These are phyloP conservation scores for Nycticebus coucang DNA, from an alignment of 2,113 vertebrate species.

Conservation along the genomic window DNA sequence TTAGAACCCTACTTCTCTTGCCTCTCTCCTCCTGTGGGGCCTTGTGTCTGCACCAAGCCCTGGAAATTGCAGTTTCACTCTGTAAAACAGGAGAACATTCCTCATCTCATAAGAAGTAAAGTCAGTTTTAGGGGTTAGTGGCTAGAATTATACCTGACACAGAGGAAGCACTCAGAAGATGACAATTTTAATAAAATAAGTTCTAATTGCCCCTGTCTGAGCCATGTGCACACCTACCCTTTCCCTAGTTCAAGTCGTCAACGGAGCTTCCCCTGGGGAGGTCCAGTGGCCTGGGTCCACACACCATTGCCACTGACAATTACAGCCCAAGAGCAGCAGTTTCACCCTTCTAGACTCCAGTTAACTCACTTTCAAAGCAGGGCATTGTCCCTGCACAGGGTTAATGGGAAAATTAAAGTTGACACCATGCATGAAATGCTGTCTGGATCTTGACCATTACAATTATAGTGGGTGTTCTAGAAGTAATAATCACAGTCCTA, in stretches of 20 bases:
- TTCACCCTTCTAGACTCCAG: neutral
- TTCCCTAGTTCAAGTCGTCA: neutral
- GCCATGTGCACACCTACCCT: neutral
- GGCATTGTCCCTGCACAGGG: accelerated
- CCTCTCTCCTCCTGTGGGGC: neutral
- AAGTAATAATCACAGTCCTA: neutral
- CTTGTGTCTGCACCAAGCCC: too few relatives aligned
- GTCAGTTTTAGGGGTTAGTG: accelerated
- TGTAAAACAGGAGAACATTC: accelerated
- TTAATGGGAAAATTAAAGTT: neutral
- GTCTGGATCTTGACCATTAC: neutral
- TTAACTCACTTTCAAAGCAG: neutral
- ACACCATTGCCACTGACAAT: accelerated
- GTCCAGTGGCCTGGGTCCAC: accelerated
- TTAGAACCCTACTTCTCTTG: neutral
- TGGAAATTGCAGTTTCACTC: accelerated
- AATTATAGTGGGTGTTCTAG: neutral
- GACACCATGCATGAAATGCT: neutral
- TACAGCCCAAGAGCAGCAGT: accelerated
- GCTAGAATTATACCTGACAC: accelerated
- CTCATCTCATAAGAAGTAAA: accelerated
- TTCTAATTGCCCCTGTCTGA: accelerated
- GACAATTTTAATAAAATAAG: neutral
- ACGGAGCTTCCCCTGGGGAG: accelerated
- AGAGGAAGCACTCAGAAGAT: neutral